Percentiles rank a stretch among this genome's conserved stretches.
Conservation (phyloP, 2,797 vertebrate species). For the Pipistrellus pipistrellus region DNA sequence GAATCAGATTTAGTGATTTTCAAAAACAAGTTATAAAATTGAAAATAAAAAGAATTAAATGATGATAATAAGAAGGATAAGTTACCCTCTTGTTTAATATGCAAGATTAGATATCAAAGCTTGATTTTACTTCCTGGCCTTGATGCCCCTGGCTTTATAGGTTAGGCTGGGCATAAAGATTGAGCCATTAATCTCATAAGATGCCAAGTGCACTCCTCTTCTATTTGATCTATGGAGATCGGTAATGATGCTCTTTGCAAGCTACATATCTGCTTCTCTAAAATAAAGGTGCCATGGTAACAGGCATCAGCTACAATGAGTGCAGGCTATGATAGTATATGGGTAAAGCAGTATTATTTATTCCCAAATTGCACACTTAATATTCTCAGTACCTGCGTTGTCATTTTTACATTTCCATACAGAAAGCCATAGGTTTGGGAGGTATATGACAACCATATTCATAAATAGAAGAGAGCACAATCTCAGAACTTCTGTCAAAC, state of each 20-base stretch:
- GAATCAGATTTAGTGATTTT: slow-evolving; percentile 4
- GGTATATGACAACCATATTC: background rate
- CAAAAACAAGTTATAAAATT: slow-evolving; percentile 23
- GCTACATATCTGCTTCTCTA: slow-evolving; percentile 54
- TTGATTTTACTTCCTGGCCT: slow-evolving; percentile 52
- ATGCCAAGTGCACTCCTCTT: slow-evolving; percentile 27
- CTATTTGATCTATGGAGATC: slow-evolving; percentile 64
- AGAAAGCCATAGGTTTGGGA: background rate
- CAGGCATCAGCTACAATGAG: slow-evolving; percentile 38
- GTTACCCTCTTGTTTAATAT: slow-evolving; percentile 14
- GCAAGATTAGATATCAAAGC: slow-evolving; percentile 58
- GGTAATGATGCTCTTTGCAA: slow-evolving; percentile 40
- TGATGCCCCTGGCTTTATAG: slow-evolving; percentile 46
- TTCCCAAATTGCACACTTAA: slow-evolving; percentile 16
- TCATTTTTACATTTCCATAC: slow-evolving; percentile 19
- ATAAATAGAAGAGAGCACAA: background rate
- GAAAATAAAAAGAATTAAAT: slow-evolving; percentile 53
- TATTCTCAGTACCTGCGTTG: background rate
- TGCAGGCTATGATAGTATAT: background rate
- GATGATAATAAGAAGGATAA: background rate
- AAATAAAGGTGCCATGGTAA: slow-evolving; percentile 46
- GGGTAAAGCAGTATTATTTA: slow-evolving; percentile 24
- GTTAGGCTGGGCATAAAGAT: background rate
- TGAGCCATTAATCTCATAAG: slow-evolving; percentile 64
- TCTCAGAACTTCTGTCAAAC: slow-evolving; percentile 9